Conservation (phyloP, 2,113 vertebrate genomes). For the Chamaea fasciata region DNA sequence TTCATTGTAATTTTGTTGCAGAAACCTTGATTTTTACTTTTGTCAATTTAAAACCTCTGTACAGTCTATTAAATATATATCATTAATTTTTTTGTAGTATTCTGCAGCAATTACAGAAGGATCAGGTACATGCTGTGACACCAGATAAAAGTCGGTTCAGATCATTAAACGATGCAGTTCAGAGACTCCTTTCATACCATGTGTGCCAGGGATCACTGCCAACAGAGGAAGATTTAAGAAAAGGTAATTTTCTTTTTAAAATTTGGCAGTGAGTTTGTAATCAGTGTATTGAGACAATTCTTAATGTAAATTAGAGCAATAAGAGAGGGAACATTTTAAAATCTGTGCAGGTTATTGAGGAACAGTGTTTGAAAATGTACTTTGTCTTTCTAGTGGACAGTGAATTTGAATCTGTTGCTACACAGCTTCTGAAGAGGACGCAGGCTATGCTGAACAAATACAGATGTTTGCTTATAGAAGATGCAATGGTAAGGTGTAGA, state of each 20-base stretch:
- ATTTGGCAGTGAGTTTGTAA: not conserved
- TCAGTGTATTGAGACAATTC: not conserved
- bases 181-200: conserved; percentile 90
- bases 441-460: conserved; percentile 97
- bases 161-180: conserved; percentile 82
- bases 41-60: not conserved
- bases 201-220: conserved; percentile 89
- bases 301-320: not conserved
- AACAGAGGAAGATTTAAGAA: conserved; percentile 83
- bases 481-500: conserved; percentile 84
- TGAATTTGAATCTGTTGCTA: conserved; percentile 90
- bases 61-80: not conserved
- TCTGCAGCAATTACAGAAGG: conserved; percentile 85
- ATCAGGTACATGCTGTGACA: conserved; percentile 81
- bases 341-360: not conserved
- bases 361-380: not conserved
- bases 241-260: conserved; percentile 60
- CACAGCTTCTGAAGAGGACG: conserved; percentile 89
- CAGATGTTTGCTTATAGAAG: conserved; percentile 91
- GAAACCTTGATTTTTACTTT: not conserved
- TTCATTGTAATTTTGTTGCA: not conserved
- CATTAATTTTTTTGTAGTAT: conserved; percentile 71
- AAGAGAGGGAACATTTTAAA: not conserved
- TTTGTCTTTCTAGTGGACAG: conserved; percentile 82
- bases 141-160: conserved; percentile 81